Evolutionary conservation across 2,113 vertebrate species (phyloP), one percentile per base, ranked within the genome.

Genomic region (Epinephelus cyanopodus): DNA sequence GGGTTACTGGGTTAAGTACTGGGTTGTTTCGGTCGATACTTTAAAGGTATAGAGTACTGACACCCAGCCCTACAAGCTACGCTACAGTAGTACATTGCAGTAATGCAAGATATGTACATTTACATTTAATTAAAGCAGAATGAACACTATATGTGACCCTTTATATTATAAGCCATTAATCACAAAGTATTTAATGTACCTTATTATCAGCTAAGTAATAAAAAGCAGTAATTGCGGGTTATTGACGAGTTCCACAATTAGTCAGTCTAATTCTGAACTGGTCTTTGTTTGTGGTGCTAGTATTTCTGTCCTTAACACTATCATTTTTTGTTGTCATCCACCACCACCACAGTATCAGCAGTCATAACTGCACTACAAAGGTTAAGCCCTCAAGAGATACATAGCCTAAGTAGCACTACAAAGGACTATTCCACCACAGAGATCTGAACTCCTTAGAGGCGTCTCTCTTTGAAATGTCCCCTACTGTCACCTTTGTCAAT

Each of bases 401-500:
- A 71, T 17, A 72, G 18, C 71, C 66, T 61, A 70, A 76, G 61
- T 73, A 77, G 19, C 64, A 74, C 75, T 57, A 67, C 60, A 86
- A 87, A 87, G 12, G 37, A 52, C 23, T 48, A 47, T 79, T 84
- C 83, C 70, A 82, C 60, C 60, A 56, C 29, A 29, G 75, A 78
- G 61, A 82, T 83, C 50, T 87, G 63, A 83, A 77, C 73, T 77
- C 82, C 63, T 72, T 54, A 67, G 62, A 74, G 73, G 71, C 9
- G 54, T 53, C 58, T 86, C 80, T 85, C 84, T 92, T 90, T 90
- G 78, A 90, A 91, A 92, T 77, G 89, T 82, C 90, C 92, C 85
- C 89, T 90, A 83, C 89, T 88, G 90, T 91, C 86, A 89, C 86
- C 84, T 83, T 71, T 86, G 85, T 87, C 89, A 88, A 92, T 88